Evolutionary conservation across 2,888 invertebrate species (phyloP).

Genomic region (Lymantria monacha): DNA sequence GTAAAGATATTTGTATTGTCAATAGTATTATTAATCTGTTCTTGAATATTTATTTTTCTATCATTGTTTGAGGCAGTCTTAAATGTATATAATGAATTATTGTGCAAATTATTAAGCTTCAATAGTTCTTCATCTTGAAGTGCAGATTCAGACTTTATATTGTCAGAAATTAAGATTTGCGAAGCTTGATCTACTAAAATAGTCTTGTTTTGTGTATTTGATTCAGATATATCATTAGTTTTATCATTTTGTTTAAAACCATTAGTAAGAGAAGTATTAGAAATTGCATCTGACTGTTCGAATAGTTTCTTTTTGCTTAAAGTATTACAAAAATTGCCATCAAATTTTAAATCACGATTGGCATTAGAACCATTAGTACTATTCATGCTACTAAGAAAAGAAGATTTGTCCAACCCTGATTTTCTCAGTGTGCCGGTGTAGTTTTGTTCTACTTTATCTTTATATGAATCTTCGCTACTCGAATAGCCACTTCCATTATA

Average conservation of each 20-base stretch:
- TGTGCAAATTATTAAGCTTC: constrained; percentile 50
- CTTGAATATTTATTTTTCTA: constrained; percentile 10
- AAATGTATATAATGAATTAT: constrained; percentile 65
- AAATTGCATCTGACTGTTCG: constrained; percentile 53
- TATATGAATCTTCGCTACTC: constrained; percentile 53
- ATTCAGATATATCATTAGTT: constrained; percentile 31
- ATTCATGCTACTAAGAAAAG: constrained; percentile 55
- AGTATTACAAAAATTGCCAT: constrained; percentile 58
- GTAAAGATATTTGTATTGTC: constrained; percentile 9
- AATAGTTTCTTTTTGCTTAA: constrained; percentile 67
- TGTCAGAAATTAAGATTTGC: constrained; percentile 20
- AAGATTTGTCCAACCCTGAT: constrained; percentile 49
- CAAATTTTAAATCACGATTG: constrained; percentile 47
- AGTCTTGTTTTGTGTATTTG: constrained; percentile 39
- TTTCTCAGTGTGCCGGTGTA: constrained; percentile 53
- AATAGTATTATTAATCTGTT: constrained; percentile 14
- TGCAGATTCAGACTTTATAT: constrained; percentile 17
- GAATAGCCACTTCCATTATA: constrained; percentile 52
- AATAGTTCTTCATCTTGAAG: constrained; percentile 41
- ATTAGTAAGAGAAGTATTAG: constrained; percentile 34
- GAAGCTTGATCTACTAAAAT: constrained; percentile 30
- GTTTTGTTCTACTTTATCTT: constrained; percentile 55
- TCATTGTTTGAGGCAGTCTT: constrained; percentile 36
- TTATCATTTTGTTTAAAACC: constrained; percentile 40
- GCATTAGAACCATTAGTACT: constrained; percentile 28